phyloP scores from a whole-genome alignment of 2,797 vertebrate species.

The Ciconia nigra region DNA sequence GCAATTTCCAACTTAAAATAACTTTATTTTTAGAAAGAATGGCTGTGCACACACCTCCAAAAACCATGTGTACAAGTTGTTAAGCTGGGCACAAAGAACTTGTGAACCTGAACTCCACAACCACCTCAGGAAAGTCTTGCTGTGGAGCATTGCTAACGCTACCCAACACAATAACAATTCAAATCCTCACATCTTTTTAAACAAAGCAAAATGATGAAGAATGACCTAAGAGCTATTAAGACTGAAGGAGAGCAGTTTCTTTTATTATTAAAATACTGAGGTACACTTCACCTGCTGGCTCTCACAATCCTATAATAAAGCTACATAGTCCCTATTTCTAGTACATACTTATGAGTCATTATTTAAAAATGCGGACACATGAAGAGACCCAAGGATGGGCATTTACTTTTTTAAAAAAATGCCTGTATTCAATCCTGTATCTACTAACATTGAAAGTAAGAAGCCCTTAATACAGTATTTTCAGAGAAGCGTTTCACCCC shows the following conservation, averaged over 20 bases:
- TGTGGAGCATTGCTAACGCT: background rate
- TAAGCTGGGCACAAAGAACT: background rate
- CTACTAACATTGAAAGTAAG: background rate
- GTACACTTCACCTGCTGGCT: background rate
- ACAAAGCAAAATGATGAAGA: background rate
- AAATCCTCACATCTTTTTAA: background rate
- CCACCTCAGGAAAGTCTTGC: background rate
- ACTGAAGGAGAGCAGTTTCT: background rate
- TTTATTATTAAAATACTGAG: background rate
- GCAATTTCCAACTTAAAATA: background rate
- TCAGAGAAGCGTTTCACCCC: background rate
- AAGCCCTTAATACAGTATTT: background rate
- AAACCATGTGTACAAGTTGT: background rate
- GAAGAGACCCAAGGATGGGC: background rate
- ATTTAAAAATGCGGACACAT: background rate
- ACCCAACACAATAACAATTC: background rate
- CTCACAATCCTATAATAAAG: background rate
- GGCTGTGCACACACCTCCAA: background rate
- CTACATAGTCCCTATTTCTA: background rate
- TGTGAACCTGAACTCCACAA: background rate
- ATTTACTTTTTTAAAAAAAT: background rate
- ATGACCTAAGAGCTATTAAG: background rate
- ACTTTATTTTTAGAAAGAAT: background rate
- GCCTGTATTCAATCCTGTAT: background rate
- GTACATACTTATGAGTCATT: rapidly evolving